Evolutionary conservation across 2,113 vertebrate genomes (phyloP), one percentile per base, ranked within the genome.

Genomic region (Elanus axillaris): DNA sequence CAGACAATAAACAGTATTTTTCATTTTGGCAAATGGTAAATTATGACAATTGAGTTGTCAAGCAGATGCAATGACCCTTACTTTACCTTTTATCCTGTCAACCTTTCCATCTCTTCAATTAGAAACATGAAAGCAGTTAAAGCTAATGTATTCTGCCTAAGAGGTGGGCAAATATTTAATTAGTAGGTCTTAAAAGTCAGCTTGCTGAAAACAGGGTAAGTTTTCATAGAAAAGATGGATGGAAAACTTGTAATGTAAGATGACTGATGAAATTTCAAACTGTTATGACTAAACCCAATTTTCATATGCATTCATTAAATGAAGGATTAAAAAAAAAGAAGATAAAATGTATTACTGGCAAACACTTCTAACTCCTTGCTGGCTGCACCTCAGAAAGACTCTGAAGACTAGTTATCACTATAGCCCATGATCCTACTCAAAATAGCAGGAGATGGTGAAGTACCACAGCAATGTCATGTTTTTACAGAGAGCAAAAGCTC

Each of bases 91-190:
- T 40, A 53, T 58, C 56, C 48, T 82, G 53, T 88, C 82, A 88
- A 71, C 42, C 18, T 74, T 86, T 69, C 36, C 40, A 87, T 40
- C 27, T 89, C 36, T 79, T 82, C 71, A 67, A 45, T 81, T 71
- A 86, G 23, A 88, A 85, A 71, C 42, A 62, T 38, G 21, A 86
- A 94, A 93, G 86, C n/a, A 71, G 42, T 4, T 66, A 69, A 83
- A 38, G 52, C 38, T 77, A 86, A 71, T 27, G 21, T 50, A 67
- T 91, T 60, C 69, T 88, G 67, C 42, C 59, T 75, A 89, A 93
- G 38, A 94, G 56, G 43, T 29, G 3, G n/a, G 52, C 59, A 97
- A 95, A 95, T 74, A 95, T 74, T 95, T 80, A 81, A 88, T 71
- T 19, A 77, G 38, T 8, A 74, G 45, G n/a, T 74, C 68, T 93